These are phyloP conservation scores for Oreocharis arfaki DNA, from an alignment of 2,113 vertebrate species.

Conservation along the genomic window DNA sequence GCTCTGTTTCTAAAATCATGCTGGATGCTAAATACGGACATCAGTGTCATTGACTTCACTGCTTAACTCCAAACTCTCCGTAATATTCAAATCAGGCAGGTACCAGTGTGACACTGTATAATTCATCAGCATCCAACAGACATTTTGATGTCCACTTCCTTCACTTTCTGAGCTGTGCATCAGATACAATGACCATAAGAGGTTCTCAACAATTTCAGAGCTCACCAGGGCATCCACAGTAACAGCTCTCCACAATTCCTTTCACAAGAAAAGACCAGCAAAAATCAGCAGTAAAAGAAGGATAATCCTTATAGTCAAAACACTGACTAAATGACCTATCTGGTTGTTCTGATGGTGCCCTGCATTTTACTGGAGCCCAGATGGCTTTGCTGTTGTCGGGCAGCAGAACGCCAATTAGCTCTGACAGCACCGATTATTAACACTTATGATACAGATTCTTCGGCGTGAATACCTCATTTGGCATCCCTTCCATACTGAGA, in stretches of 20 bases:
- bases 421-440: neutral
- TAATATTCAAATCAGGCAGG: neutral
- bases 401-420: neutral
- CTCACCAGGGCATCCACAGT: neutral
- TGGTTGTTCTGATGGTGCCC: neutral
- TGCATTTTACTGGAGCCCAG: neutral
- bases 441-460: neutral
- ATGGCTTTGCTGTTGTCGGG: neutral
- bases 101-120: neutral
- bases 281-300: neutral
- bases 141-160: neutral
- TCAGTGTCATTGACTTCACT: neutral
- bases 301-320: neutral
- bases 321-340: neutral
- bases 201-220: neutral
- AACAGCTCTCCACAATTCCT: neutral
- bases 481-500: neutral
- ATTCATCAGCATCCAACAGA: neutral
- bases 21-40: neutral
- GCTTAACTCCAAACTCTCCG: neutral
- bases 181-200: neutral
- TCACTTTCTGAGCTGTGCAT: neutral
- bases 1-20: neutral
- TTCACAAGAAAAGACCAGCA: neutral
- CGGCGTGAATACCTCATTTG: fast-evolving